phyloP scores from a whole-genome alignment of 2,113 vertebrate genomes.

The Talpa occidentalis region DNA sequence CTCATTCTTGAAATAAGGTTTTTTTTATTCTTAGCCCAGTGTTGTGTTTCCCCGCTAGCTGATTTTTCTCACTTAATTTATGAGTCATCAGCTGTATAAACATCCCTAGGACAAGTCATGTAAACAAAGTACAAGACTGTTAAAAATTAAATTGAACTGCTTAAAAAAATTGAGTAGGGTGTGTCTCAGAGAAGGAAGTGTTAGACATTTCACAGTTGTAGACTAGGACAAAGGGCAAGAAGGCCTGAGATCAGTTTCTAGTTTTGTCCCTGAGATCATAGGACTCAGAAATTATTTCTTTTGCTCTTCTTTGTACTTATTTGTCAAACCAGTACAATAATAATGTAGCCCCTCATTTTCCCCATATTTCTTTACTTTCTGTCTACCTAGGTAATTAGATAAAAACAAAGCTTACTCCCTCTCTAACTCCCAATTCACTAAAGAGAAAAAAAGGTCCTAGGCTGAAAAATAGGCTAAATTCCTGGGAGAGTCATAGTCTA shows the following conservation, averaged over 20 bases:
- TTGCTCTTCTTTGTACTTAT: not conserved
- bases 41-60: constrained; percentile 25
- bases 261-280: not conserved
- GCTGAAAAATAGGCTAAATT: constrained; percentile 18
- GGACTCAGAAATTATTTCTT: not conserved
- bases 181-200: not conserved
- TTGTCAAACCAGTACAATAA: not conserved
- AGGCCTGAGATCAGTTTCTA: not conserved
- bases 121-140: not conserved
- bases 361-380: not conserved
- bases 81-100: constrained; percentile 30
- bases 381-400: not conserved
- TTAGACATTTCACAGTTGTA: not conserved
- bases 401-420: not conserved
- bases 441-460: not conserved
- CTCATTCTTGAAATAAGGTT: constrained; percentile 10
- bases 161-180: not conserved
- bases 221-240: not conserved
- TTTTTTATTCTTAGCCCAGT: not conserved
- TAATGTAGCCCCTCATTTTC: not conserved
- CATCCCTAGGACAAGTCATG: not conserved
- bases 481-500: constrained; percentile 4
- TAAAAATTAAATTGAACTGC: not conserved
- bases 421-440: not conserved
- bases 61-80: constrained; percentile 6